phyloP scores from a whole-genome alignment of 1,140 invertebrate genomes.

The Aporrectodea caliginosa region DNA sequence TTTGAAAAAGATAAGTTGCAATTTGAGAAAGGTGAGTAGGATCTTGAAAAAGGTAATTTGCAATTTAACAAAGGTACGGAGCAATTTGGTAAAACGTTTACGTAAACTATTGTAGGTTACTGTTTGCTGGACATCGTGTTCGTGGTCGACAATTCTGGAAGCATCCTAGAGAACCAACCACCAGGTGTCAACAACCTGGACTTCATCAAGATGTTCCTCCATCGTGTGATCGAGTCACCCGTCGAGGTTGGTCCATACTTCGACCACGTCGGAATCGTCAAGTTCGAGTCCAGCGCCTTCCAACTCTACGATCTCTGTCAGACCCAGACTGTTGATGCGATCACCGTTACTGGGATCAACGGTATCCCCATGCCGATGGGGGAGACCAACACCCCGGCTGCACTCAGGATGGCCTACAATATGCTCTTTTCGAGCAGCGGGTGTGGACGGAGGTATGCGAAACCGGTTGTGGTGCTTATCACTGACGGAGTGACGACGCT shows the following conservation, averaged over 20 bases:
- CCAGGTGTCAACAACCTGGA: slow-evolving; percentile 23
- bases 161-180: slow-evolving; percentile 17
- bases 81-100: no score
- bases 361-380: not conserved
- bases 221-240: not conserved
- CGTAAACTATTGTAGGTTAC: no score
- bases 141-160: slow-evolving; percentile 21
- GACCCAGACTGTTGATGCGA: not conserved
- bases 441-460: not conserved
- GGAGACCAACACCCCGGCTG: slow-evolving; percentile 14
- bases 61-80: no score
- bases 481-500: slow-evolving; percentile 14
- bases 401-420: slow-evolving; percentile 7
- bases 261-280: slow-evolving; percentile 21
- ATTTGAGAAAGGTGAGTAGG: no score
- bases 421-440: slow-evolving; percentile 7
- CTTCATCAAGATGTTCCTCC: slow-evolving; percentile 11
- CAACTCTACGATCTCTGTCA: slow-evolving; percentile 10
- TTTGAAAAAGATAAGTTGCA: no score
- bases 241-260: slow-evolving; percentile 6
- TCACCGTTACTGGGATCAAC: not conserved
- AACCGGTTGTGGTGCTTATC: slow-evolving; percentile 3
- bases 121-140: slow-evolving; percentile 17
- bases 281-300: slow-evolving; percentile 14
- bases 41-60: no score